phyloP scores from a whole-genome alignment of 2,113 vertebrate genomes.

The Sarotherodon lohbergeri region DNA sequence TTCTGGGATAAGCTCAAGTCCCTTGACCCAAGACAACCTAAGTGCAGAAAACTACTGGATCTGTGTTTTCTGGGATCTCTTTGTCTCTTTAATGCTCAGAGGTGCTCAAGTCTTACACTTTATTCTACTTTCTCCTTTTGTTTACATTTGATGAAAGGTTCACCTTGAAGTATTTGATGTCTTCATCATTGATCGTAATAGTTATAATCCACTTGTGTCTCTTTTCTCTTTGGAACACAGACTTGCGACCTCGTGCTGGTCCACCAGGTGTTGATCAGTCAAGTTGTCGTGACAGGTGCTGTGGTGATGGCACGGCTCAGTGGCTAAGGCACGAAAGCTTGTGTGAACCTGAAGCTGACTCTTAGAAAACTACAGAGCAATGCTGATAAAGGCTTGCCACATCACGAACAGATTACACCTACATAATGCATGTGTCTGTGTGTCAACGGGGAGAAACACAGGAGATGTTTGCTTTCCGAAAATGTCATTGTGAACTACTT shows the following conservation, averaged over 20 bases:
- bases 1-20: not conserved
- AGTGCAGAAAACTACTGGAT: not conserved
- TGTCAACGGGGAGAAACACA: not conserved
- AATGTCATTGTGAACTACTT: conserved; percentile 18
- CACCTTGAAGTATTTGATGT: not conserved
- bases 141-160: not conserved
- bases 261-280: conserved; percentile 6
- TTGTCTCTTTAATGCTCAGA: not conserved
- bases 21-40: not conserved
- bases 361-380: conserved; percentile 7
- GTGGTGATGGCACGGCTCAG: not conserved
- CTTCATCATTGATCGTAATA: not conserved
- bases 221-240: not conserved
- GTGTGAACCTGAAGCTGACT: conserved; percentile 9
- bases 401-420: conserved; percentile 30
- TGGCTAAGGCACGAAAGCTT: conserved; percentile 7
- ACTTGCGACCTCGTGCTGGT: not conserved
- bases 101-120: not conserved
- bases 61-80: not conserved
- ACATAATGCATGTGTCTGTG: conserved; percentile 14
- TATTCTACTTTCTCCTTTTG: not conserved
- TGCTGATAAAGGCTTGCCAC: conserved; percentile 28
- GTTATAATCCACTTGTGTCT: not conserved
- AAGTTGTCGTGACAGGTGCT: conserved; percentile 22
- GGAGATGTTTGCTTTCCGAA: conserved; percentile 5